phyloP scores from a whole-genome alignment of 2,113 vertebrate species.

The Antennarius striatus region DNA sequence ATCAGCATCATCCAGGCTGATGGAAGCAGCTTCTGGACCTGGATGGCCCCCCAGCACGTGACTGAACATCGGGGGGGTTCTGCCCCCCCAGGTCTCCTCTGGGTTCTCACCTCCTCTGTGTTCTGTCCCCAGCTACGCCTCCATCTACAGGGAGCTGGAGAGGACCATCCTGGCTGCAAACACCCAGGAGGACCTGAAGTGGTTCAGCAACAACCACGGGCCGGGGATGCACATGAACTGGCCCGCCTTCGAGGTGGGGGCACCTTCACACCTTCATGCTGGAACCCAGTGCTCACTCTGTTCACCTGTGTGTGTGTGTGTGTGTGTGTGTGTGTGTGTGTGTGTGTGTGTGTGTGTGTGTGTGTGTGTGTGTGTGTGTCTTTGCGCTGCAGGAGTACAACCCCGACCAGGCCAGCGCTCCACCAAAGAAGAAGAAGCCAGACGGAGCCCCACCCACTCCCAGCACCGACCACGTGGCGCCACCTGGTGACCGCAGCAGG shows the following conservation, averaged over 20 bases:
- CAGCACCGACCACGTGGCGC: constrained; percentile 84
- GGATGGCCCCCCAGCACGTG: not conserved
- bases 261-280: not conserved
- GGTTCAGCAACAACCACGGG: constrained; percentile 95
- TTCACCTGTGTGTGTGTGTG: not conserved
- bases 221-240: constrained; percentile 98
- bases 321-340: not conserved
- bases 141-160: constrained; percentile 94
- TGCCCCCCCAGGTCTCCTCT: constrained; percentile 16
- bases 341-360: not conserved
- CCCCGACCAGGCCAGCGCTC: constrained; percentile 87
- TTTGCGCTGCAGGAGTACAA: constrained; percentile 88
- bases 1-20: constrained; percentile 15
- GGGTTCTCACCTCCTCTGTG: constrained; percentile 32
- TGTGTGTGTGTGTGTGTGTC: not conserved
- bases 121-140: constrained; percentile 83
- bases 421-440: constrained; percentile 91
- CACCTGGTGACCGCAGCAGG: constrained; percentile 92
- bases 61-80: too few relatives aligned
- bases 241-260: constrained; percentile 92
- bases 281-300: too few relatives aligned
- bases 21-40: constrained; percentile 13
- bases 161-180: constrained; percentile 89
- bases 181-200: constrained; percentile 96
- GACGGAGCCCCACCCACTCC: constrained; percentile 84